These are phyloP conservation scores for Calameuta filiformis DNA, from an alignment of 2,888 invertebrate species.

Conservation along the genomic window DNA sequence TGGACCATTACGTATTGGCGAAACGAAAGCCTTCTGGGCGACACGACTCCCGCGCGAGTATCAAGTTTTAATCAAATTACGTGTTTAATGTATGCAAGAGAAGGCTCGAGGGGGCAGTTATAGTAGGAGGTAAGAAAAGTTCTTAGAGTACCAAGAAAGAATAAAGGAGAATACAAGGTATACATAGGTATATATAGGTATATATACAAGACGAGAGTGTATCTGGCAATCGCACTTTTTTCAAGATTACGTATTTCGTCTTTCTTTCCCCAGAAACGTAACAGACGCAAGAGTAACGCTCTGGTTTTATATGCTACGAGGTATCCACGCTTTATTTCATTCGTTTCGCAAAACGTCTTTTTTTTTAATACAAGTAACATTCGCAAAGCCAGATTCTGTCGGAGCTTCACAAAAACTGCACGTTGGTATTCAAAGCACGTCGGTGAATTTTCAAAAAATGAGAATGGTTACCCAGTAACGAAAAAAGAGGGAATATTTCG, in stretches of 20 bases:
- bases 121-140: background rate
- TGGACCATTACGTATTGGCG: background rate
- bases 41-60: background rate
- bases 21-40: background rate
- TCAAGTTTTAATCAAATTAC: conserved; percentile 54
- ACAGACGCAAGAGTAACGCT: background rate
- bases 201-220: no score
- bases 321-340: conserved; percentile 37
- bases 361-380: background rate
- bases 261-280: background rate
- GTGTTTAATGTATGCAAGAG: conserved; percentile 23
- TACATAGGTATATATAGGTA: no score
- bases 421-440: conserved; percentile 35
- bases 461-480: background rate
- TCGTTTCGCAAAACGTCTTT: conserved; percentile 26
- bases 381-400: background rate
- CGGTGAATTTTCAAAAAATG: conserved; percentile 40
- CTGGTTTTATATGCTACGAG: conserved; percentile 33
- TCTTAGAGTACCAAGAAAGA: background rate
- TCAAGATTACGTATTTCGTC: background rate
- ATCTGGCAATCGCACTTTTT: background rate
- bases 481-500: background rate
- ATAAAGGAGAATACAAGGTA: background rate
- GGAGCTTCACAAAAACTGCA: background rate
- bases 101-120: background rate